These are phyloP conservation scores for Chinchilla lanigera DNA, from an alignment of 2,113 vertebrate genomes.

Conservation along the genomic window DNA sequence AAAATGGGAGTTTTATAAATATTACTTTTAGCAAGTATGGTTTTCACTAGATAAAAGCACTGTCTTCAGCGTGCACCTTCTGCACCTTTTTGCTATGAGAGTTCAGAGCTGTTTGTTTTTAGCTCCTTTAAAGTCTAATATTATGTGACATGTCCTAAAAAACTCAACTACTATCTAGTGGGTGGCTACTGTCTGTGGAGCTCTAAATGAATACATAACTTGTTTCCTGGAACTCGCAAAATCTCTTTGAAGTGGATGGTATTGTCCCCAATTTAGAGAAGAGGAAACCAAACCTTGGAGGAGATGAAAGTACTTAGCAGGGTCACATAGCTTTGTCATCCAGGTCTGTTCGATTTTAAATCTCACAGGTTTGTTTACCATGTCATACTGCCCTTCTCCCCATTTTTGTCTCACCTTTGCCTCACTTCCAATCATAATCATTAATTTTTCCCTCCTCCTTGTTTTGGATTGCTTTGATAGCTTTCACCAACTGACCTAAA, in stretches of 20 bases:
- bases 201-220: background rate
- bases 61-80: background rate
- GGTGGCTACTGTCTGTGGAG: background rate
- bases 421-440: background rate
- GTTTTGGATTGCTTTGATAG: background rate
- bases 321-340: background rate
- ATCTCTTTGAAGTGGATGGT: conserved; percentile 10
- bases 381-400: background rate
- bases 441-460: background rate
- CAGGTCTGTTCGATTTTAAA: conserved; percentile 9
- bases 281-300: background rate
- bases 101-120: background rate
- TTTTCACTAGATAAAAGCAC: conserved; percentile 48
- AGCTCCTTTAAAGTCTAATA: background rate
- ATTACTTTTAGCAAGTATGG: background rate
- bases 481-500: conserved; percentile 17
- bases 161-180: background rate
- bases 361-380: background rate
- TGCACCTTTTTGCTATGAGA: background rate
- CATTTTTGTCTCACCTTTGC: background rate
- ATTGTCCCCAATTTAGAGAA: background rate
- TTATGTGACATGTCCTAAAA: background rate
- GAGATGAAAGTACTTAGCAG: background rate
- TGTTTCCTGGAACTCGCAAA: conserved; percentile 2
- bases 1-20: conserved; percentile 7